phyloP scores from a whole-genome alignment of 2,888 invertebrate genomes.

The Ptilodon capucinus region DNA sequence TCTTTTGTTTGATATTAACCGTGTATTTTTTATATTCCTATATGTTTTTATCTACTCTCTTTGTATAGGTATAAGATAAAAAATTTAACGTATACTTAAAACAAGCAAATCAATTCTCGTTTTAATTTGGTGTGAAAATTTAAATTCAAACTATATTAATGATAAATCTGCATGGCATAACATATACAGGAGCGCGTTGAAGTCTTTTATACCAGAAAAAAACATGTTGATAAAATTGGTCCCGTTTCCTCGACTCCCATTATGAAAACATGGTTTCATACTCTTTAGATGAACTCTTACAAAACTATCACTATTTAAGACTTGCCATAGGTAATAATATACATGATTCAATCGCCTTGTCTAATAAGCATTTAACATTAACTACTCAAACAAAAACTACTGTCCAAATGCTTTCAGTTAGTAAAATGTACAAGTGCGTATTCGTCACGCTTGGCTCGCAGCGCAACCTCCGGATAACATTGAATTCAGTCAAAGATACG shows the following conservation, averaged over 20 bases:
- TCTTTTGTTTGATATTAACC: background rate
- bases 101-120: too few relatives aligned
- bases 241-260: too few relatives aligned
- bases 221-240: background rate
- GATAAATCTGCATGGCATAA: background rate
- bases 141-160: too few relatives aligned
- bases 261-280: too few relatives aligned
- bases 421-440: background rate
- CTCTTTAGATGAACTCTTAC: too few relatives aligned
- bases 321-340: too few relatives aligned
- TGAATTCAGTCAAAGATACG: slow-evolving; percentile 13
- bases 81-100: too few relatives aligned
- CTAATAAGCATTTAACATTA: too few relatives aligned
- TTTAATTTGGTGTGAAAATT: too few relatives aligned
- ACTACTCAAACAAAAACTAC: too few relatives aligned
- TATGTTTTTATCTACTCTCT: background rate
- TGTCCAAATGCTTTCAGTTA: background rate
- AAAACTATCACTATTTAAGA: too few relatives aligned
- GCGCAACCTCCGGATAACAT: background rate
- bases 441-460: background rate
- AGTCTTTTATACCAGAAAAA: slow-evolving; percentile 18
- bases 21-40: background rate
- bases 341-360: too few relatives aligned
- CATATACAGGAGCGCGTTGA: slow-evolving; percentile 22
- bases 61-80: background rate